phyloP scores from a whole-genome alignment of 37 sponge, comb jelly and placozoan genomes.

The Petrosia ficiformis region DNA sequence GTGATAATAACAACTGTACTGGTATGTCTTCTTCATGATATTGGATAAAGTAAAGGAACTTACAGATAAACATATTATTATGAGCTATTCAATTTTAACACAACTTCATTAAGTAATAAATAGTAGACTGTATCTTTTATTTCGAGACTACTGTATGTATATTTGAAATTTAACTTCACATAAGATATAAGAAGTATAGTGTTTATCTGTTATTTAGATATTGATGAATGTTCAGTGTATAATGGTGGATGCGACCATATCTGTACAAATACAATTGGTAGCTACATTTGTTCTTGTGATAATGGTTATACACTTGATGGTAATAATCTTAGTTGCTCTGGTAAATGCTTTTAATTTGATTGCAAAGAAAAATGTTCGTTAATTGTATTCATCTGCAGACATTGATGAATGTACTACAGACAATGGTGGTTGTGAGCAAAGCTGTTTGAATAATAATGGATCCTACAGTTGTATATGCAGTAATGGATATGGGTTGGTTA shows the following conservation, averaged over 20 bases:
- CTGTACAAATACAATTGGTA: slow-evolving; percentile 49
- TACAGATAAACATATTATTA: too few species aligned
- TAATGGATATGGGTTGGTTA: slow-evolving; percentile 9
- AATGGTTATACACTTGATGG: slow-evolving; percentile 31
- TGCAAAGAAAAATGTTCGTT: background rate
- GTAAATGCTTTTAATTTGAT: background rate
- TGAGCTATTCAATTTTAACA: too few species aligned
- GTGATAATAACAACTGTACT: slow-evolving; percentile 1
- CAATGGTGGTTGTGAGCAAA: slow-evolving; percentile 6
- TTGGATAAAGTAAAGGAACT: too few species aligned
- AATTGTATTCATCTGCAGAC: slow-evolving; percentile 17
- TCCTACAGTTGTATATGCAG: background rate
- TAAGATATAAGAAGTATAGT: too few species aligned
- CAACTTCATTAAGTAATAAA: too few species aligned
- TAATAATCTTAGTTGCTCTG: slow-evolving; percentile 24
- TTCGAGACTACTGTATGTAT: too few species aligned
- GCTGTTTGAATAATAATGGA: slow-evolving; percentile 32
- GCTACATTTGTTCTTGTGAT: slow-evolving; percentile 34
- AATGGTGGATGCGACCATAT: slow-evolving; percentile 1
- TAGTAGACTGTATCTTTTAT: too few species aligned
- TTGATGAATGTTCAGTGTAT: slow-evolving; percentile 19
- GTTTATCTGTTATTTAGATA: slow-evolving; percentile 9
- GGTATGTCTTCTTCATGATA: too few species aligned
- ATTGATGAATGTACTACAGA: slow-evolving; percentile 35
- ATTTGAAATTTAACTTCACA: too few species aligned